Evolutionary conservation across 2,888 invertebrate species (phyloP), one percentile per base, ranked within the genome.

Genomic region (Hypselothyrea guttata): DNA sequence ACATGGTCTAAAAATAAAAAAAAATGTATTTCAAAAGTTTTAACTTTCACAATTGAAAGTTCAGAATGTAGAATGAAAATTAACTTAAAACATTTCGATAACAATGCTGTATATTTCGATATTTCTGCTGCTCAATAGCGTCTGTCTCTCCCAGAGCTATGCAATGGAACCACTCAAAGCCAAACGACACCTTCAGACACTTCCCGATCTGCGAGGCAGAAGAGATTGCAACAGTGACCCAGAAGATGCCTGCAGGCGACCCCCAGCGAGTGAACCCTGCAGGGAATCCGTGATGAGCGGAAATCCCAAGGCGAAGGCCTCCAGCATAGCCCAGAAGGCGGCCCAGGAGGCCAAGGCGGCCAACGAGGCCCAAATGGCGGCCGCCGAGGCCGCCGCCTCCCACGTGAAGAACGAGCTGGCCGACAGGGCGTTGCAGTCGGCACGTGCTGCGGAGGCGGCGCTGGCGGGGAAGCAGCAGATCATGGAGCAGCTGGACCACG

Each of bases 401-500:
- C 94, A 94, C 90, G 93, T 93, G 0, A 94, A 94, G 89, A 91
- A 92, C 0, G 94, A 94, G 88, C 86, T 94, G 46, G 94, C 94
- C 0, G 94, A 94, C 71, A 94, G 93, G 78, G 94, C 94, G 0
- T 88, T 93, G 4, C 93, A 93, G 87, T 94, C 94, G 0, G 94
- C 94, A 0, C 92, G 94, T 77, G 94, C 94, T 0, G 94, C 94
- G 0, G 93, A 94, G 83, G 94, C 94, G 0, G 93, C 94, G 0
- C 87, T 94, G 1, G 92, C 93, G 1, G 94, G 94, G 0, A 94
- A 94, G 73, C 93, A 94, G 75, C 93, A 93, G 16, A 92, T 94
- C 18, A 93, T 94, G 0, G 93, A 93, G 71, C 93, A 94, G 74
- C 89, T 94, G 1, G 92, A 93, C 68, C 92, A 92, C 71, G 93